Percentiles rank a stretch among this genome's conserved stretches.
Conservation (phyloP, 2,888 invertebrate species). For the Rotaria magnacalcarata region DNA sequence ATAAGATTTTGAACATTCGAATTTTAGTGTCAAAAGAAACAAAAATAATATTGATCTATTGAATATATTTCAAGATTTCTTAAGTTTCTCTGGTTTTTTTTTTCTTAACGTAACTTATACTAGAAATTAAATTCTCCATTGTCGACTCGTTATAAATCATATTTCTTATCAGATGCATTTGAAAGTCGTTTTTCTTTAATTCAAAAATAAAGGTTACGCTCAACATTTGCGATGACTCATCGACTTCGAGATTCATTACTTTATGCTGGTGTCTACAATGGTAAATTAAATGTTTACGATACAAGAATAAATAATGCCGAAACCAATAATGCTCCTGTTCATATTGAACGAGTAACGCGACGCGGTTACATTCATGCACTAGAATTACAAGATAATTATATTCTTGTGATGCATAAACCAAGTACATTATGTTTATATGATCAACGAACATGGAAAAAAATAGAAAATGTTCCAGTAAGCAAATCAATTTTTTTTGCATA, state of each 20-base stretch:
- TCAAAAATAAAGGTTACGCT: background rate
- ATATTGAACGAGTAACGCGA: background rate
- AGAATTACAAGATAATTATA: conserved; percentile 28
- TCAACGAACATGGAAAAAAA: conserved; percentile 23
- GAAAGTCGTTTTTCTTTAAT: too few species aligned
- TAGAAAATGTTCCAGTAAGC: background rate
- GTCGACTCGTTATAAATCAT: too few species aligned
- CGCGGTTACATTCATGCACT: conserved; percentile 16
- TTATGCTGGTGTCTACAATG: conserved; percentile 10
- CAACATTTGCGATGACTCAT: conserved; percentile 2
- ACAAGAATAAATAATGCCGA: background rate
- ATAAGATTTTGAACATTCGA: too few species aligned
- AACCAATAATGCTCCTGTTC: background rate
- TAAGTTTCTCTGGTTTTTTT: too few species aligned
- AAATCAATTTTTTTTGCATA: too few species aligned
- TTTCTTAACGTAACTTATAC: too few species aligned
- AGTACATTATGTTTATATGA: conserved; percentile 22
- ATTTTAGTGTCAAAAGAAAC: too few species aligned
- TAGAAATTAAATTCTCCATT: too few species aligned
- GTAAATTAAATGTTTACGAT: background rate
- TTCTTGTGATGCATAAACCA: background rate
- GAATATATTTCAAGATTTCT: too few species aligned
- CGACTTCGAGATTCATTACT: background rate
- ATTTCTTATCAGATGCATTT: too few species aligned
- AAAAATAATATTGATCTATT: too few species aligned